Base-by-base conservation (phyloP, 2,888 invertebrate species). In the Macrophya annulata region DNA sequence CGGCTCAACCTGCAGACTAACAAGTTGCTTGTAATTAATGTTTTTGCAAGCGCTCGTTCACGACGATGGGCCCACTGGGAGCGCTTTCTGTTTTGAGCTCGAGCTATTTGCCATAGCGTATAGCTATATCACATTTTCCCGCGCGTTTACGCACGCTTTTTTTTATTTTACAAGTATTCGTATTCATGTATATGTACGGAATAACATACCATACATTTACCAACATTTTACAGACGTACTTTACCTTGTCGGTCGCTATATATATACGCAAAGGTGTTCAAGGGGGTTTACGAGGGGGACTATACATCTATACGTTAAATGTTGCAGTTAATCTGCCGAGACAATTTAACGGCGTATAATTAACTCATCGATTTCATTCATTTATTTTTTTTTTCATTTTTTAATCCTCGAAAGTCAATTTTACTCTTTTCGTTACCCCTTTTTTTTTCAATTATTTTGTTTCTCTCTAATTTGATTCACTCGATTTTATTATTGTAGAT, bases 21-120 rank as follows among this genome's bases (percentile, higher is more conserved):
- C 90, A 89, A 89, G 89, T 88, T 89, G 88, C 88, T 89, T 87
- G 90, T 90, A 91, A 91, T 91, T 91, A 90, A 91, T 91, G 91
- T 90, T 91, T 91, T 91, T 90, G 89, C 86, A 89, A 89, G 86
- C 88, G 88, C 86, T 89, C 89, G 89, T 89, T 90, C 88, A 86
- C 86, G 88, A 86, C 88, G 88, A 90, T 88, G 90, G 89, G 90
- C 87, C 89, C 89, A 86, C 87, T 84, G 90, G 89, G 90, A 90
- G 86, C 87, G 87, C 87, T 90, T 89, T 88, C 89, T 89, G 89
- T 90, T 90, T 90, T 90, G 88, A 86, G 87, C 87, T 84, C 86
- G 65, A 21, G 86, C 89, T 88, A 90, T 90, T 90, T 89, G 89
- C 89, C 87, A 88, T 48, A 71, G 83, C 25, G 21, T 17, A 15